Evolutionary conservation across 2,888 invertebrate genomes (phyloP).

Genomic region (Thera britannica): DNA sequence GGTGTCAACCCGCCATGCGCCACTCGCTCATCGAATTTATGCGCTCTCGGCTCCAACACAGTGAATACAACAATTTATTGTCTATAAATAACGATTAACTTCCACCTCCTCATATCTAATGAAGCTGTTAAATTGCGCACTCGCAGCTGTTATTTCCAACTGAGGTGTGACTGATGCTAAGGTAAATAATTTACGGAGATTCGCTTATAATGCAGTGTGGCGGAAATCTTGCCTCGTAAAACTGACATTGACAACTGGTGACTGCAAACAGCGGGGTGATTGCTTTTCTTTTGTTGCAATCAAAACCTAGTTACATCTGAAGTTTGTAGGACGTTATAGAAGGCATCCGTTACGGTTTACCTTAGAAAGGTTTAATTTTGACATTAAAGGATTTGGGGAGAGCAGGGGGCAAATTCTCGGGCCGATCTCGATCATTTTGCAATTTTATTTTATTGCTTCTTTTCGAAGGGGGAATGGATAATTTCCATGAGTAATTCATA

Average conservation of each 20-base stretch:
- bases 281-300: too few species aligned
- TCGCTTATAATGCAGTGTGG: slow-evolving; percentile 1
- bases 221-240: background rate
- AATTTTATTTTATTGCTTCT: too few species aligned
- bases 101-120: slow-evolving; percentile 62
- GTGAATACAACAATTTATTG: slow-evolving; percentile 78
- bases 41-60: slow-evolving; percentile 75
- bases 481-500: too few species aligned
- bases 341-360: too few species aligned
- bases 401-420: too few species aligned
- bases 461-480: too few species aligned
- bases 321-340: too few species aligned
- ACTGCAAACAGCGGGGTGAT: background rate
- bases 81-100: slow-evolving; percentile 76
- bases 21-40: slow-evolving; percentile 80
- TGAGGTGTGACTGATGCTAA: slow-evolving; percentile 30
- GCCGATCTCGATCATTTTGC: too few species aligned
- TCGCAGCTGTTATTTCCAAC: slow-evolving; percentile 48
- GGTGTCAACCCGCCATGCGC: slow-evolving; percentile 79
- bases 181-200: slow-evolving; percentile 29
- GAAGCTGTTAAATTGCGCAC: slow-evolving; percentile 64
- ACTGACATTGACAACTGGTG: background rate
- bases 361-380: too few species aligned
- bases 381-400: too few species aligned
- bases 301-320: too few species aligned